A percentile compares a stretch with the other conserved stretches of the same genome.
phyloP scores from a whole-genome alignment of 2,113 vertebrate genomes.

The Alosa alosa region DNA sequence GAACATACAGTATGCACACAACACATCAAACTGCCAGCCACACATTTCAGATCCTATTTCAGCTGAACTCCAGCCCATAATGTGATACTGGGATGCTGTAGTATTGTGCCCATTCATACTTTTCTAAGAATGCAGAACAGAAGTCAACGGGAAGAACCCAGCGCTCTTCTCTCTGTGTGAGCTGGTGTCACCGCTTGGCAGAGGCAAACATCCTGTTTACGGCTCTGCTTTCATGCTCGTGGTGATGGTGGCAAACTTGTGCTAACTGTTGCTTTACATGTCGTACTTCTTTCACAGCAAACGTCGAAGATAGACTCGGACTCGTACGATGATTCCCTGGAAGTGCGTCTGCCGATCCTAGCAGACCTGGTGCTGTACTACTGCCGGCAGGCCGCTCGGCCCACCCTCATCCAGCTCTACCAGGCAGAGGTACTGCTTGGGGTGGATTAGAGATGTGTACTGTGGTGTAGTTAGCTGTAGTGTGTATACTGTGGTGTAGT shows the following conservation, averaged over 20 bases:
- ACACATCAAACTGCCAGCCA: neutral
- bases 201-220: neutral
- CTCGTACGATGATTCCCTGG: constrained; percentile 58
- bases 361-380: constrained; percentile 94
- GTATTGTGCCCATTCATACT: neutral
- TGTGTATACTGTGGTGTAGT: too few relatives aligned
- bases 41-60: neutral
- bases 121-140: neutral
- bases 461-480: too few relatives aligned
- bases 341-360: constrained; percentile 84
- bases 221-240: neutral
- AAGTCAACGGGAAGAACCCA: neutral
- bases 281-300: constrained; percentile 59
- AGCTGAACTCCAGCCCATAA: neutral
- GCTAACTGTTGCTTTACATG: neutral
- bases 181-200: neutral
- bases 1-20: neutral
- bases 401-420: constrained; percentile 89
- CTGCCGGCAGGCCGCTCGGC: constrained; percentile 81
- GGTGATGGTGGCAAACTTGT: neutral
- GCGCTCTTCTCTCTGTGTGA: neutral
- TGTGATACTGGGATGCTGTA: neutral
- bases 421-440: constrained; percentile 80
- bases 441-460: neutral
- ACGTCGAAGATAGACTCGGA: constrained; percentile 78